phyloP scores from a whole-genome alignment of 2,797 vertebrate genomes.

The Pantherophis alleghaniensis region DNA sequence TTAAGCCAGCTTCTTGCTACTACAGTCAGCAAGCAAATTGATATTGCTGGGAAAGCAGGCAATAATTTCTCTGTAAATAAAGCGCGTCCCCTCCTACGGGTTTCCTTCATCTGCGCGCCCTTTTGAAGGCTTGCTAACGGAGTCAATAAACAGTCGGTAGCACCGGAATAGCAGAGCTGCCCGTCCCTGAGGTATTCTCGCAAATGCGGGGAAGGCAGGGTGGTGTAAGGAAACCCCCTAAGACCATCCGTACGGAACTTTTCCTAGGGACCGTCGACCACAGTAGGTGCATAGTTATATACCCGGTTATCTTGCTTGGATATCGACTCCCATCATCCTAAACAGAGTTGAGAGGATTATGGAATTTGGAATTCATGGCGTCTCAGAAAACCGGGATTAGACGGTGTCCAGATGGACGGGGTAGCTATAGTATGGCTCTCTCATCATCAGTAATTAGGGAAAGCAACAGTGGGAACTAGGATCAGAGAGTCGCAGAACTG shows the following conservation, averaged over 20 bases:
- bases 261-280: not conserved
- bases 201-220: too few species aligned
- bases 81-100: slow-evolving; percentile 22
- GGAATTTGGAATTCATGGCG: not conserved
- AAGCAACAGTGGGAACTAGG: not conserved
- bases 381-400: not conserved
- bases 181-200: not conserved
- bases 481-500: not conserved
- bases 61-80: slow-evolving; percentile 54
- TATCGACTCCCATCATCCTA: not conserved
- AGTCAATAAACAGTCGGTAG: not conserved
- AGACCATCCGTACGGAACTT: accelerated
- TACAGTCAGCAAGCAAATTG: slow-evolving; percentile 39
- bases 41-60: slow-evolving; percentile 37
- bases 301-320: not conserved
- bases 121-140: not conserved
- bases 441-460: too few species aligned
- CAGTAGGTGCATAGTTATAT: not conserved
- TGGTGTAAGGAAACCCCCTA: accelerated
- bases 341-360: not conserved
- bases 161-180: not conserved
- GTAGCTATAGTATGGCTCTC: not conserved
- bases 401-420: not conserved
- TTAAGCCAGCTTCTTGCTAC: slow-evolving; percentile 54
- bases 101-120: not conserved